Percentiles rank a stretch among this genome's conserved stretches.
Evolutionary conservation across 1,140 invertebrate genomes (phyloP).

Genomic region (Maconellicoccus hirsutus): DNA sequence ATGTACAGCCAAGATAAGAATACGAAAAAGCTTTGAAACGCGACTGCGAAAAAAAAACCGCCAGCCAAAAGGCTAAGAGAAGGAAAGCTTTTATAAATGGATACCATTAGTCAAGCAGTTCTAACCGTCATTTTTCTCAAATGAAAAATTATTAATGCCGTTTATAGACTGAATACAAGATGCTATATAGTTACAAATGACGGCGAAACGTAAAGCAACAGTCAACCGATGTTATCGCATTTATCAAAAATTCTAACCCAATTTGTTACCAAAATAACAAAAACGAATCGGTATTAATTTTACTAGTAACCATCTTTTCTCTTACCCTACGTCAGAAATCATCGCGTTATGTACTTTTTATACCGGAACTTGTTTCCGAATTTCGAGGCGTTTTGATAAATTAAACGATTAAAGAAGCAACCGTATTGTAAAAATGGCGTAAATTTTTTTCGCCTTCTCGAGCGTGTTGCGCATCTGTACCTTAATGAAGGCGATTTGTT

Average conservation of each 20-base stretch:
- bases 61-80: neutral
- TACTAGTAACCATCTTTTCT: neutral
- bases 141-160: conserved; percentile 22
- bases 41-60: neutral
- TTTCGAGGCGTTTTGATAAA: neutral
- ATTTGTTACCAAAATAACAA: neutral
- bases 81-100: conserved; percentile 15
- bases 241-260: conserved; percentile 15
- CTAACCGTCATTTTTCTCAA: conserved; percentile 20
- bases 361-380: neutral
- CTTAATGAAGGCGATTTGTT: too few species aligned
- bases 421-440: too few species aligned
- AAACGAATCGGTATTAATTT: conserved; percentile 5
- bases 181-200: conserved; percentile 11
- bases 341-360: neutral
- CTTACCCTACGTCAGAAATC: neutral
- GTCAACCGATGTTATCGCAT: conserved; percentile 20
- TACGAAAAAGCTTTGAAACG: too few species aligned
- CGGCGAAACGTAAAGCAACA: conserved; percentile 15
- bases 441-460: too few species aligned
- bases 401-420: neutral
- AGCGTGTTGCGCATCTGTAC: too few species aligned
- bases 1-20: neutral
- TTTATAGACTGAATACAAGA: conserved; percentile 18
- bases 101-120: conserved; percentile 20